Evolutionary conservation across 2,797 vertebrate genomes (phyloP).

Genomic region (Falco naumanni): DNA sequence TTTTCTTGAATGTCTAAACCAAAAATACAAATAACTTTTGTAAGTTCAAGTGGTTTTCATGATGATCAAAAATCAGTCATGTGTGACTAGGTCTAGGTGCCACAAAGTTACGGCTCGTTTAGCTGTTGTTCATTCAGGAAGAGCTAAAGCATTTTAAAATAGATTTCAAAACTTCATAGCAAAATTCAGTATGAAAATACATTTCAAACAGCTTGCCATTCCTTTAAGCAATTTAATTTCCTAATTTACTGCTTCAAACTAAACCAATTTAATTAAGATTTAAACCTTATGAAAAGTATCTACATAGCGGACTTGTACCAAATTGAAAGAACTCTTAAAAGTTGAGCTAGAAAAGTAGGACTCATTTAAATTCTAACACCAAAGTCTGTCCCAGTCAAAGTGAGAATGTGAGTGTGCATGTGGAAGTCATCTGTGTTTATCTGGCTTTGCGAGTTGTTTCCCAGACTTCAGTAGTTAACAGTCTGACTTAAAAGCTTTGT

Average conservation of each 20-base stretch:
- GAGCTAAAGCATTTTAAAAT: background rate
- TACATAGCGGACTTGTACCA: background rate
- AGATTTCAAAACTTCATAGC: background rate
- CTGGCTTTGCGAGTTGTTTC: background rate
- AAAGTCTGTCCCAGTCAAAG: background rate
- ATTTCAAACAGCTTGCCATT: background rate
- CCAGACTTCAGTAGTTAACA: background rate
- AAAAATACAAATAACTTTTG: background rate
- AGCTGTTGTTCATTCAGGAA: background rate
- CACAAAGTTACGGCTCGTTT: background rate
- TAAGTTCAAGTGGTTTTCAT: slow-evolving; percentile 27
- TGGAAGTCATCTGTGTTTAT: background rate
- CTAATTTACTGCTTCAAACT: background rate
- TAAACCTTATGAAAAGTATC: background rate
- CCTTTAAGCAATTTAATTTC: background rate
- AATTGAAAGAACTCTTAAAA: background rate
- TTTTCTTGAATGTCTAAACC: slow-evolving; percentile 18
- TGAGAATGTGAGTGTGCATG: background rate
- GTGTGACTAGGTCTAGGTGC: background rate
- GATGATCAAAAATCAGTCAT: slow-evolving; percentile 1
- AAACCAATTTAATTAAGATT: background rate
- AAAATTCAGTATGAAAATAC: background rate
- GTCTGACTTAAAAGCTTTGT: background rate
- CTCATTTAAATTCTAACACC: background rate
- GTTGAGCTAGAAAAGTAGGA: background rate